Evolutionary conservation across 1,140 invertebrate species (phyloP).

Genomic region (Drosophila nigromelanica): DNA sequence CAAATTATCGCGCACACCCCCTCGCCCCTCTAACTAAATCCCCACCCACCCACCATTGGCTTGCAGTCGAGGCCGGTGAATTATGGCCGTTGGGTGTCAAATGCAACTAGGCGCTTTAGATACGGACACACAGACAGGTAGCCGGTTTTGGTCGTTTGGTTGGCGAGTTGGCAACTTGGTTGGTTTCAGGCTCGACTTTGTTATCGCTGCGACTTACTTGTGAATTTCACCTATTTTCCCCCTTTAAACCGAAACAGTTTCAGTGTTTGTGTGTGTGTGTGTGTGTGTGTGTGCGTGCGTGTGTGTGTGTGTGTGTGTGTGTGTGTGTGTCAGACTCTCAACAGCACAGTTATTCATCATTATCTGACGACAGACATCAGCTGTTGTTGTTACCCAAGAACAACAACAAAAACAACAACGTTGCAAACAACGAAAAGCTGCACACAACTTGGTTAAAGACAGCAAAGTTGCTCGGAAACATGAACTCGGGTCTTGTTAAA

Average conservation of each 20-base stretch:
- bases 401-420: constrained; percentile 19
- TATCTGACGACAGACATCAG: constrained; percentile 58
- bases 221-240: constrained; percentile 50
- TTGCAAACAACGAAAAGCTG: constrained; percentile 46
- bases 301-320: constrained; percentile 4
- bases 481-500: not conserved
- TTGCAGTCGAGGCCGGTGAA: constrained; percentile 25
- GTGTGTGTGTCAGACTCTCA: constrained; percentile 29
- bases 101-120: constrained; percentile 47
- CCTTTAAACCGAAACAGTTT: constrained; percentile 2
- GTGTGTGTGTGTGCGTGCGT: constrained; percentile 24
- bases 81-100: constrained; percentile 50
- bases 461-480: not conserved
- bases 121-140: constrained; percentile 24
- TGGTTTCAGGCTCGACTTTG: constrained; percentile 20
- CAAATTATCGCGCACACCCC: constrained; percentile 26
- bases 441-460: constrained; percentile 41
- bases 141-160: not conserved
- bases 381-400: constrained; percentile 51
- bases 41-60: no score
- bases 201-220: constrained; percentile 39
- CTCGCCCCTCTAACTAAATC: not conserved
- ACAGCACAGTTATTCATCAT: constrained; percentile 55
- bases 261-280: constrained; percentile 17
- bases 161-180: not conserved